Evolutionary conservation across 2,888 invertebrate genomes (phyloP), one percentile per base, ranked within the genome.

Genomic region (Machimus atricapillus): DNA sequence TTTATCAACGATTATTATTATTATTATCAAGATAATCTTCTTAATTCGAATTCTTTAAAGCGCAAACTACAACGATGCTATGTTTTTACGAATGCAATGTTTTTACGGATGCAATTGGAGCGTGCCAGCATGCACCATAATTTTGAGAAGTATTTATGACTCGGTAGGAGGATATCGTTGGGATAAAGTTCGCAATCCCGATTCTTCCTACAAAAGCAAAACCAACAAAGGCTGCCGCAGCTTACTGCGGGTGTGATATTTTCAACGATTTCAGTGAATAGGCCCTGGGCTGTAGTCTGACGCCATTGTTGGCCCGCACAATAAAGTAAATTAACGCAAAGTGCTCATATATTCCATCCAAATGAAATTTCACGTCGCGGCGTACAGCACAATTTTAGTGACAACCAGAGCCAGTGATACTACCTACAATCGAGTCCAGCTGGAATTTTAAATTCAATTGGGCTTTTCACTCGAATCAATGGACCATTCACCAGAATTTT

Each of bases 361-460:
- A 66, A 66, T 66, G 66, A 66, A 66, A 66, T 66, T 52, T 52
- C 52, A 52, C n/a, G 52, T 7, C 52, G 52, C 7, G 52, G n/a
- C 46, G 46, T 6, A n/a, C 52, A 52, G 52, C 16, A 52, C 52
- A n/a, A 52, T 52, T 52, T 52, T 52, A 52, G 52, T 52, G 52
- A 52, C 7, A 52, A 52, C n/a, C 52, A 52, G n/a, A 52, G 52
- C 52, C 52, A 52, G 6, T 52, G 52, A 52, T 52, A 52, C n/a
- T 52, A 52, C n/a, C 7, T 52, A 52, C n/a, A 52, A 16, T 2
- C n/a, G 7, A n/a, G 52, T 7, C n/a, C 7, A 6, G n/a, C 52
- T n/a, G 78, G 85, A 66, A 83, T 81, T 83, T 86, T 77, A 81
- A 86, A 86, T 86, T 73, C 86, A 87, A 87, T 86, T 87, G 83